These are phyloP conservation scores for Thunnus albacares DNA, from an alignment of 2,797 vertebrate genomes.

Conservation along the genomic window DNA sequence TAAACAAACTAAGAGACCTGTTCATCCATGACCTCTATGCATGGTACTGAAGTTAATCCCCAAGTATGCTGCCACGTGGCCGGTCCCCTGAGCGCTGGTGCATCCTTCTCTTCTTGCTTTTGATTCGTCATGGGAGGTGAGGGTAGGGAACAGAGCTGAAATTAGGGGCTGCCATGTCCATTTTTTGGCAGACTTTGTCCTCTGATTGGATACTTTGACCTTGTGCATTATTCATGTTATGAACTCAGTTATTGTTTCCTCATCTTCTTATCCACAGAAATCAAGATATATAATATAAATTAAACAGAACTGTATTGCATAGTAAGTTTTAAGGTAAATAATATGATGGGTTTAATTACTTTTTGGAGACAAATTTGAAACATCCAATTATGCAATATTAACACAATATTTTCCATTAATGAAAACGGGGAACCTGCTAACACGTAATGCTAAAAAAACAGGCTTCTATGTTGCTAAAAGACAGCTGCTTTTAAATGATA, in stretches of 20 bases:
- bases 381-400: not conserved
- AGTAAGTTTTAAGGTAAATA: no score
- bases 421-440: not conserved
- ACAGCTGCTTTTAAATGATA: not conserved
- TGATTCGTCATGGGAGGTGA: conserved; percentile 71
- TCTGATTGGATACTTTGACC: conserved; percentile 1
- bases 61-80: conserved; percentile 5
- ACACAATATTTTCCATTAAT: not conserved
- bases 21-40: conserved; percentile 30
- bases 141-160: not conserved
- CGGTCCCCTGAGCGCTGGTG: not conserved
- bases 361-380: no score
- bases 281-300: not conserved
- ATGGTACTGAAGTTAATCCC: conserved; percentile 16
- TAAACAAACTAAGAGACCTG: conserved; percentile 22
- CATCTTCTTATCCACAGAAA: not conserved
- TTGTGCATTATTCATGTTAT: not conserved
- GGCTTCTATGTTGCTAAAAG: not conserved
- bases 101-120: conserved; percentile 79
- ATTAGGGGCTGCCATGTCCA: not conserved
- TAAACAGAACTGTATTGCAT: no score
- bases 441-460: not conserved
- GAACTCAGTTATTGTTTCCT: not conserved
- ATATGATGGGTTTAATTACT: no score
- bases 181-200: not conserved